Evolutionary conservation across 1,140 invertebrate species (phyloP).

Genomic region (Conus ventricosus): DNA sequence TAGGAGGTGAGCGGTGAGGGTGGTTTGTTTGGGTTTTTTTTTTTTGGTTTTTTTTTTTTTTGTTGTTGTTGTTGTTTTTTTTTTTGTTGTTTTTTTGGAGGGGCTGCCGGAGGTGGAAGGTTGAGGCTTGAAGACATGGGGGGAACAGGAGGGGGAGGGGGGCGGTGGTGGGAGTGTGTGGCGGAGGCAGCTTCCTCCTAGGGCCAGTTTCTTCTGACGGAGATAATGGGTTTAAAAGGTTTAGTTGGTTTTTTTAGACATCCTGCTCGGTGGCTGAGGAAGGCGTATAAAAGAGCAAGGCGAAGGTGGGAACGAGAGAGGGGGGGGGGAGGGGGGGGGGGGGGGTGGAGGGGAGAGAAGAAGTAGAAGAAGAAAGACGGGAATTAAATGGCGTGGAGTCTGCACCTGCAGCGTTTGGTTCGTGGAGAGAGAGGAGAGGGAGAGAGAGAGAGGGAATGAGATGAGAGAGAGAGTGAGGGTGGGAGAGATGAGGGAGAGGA

Average conservation of each 20-base stretch:
- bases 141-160: background rate
- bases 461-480: background rate
- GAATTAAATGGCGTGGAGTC: background rate
- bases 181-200: background rate
- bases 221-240: conserved; percentile 18
- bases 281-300: background rate
- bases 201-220: background rate
- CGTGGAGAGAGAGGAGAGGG: background rate
- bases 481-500: too few species aligned
- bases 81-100: too few species aligned
- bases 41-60: too few species aligned
- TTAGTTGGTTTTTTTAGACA: conserved; percentile 29
- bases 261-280: background rate
- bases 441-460: background rate
- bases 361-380: background rate
- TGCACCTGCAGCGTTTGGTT: background rate
- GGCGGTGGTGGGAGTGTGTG: background rate
- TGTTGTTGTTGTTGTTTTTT: too few species aligned
- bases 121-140: too few species aligned
- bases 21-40: too few species aligned
- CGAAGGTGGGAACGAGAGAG: background rate
- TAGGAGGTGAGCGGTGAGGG: too few species aligned
- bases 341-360: background rate
- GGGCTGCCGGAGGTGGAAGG: too few species aligned
- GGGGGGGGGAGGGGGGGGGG: background rate